Conservation (phyloP, 37 sponge, comb jelly and placozoan species). For the Aphrocallistes beatrix region DNA sequence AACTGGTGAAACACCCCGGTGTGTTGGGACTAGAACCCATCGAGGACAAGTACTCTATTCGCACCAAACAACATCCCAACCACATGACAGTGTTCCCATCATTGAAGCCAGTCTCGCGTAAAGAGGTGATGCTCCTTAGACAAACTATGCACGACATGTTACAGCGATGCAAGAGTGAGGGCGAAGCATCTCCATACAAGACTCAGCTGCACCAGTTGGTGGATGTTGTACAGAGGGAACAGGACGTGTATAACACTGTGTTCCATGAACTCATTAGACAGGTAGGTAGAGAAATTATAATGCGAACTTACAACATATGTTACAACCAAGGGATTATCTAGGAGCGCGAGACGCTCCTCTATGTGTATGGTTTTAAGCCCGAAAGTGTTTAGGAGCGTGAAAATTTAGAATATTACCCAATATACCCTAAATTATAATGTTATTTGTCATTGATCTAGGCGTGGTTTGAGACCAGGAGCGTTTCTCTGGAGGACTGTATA, state of each 20-base stretch:
- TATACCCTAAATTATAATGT: too few species aligned
- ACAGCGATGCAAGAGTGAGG: not conserved
- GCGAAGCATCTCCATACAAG: not conserved
- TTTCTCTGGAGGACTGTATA: too few species aligned
- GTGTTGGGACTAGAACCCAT: slow-evolving; percentile 71
- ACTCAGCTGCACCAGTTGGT: slow-evolving; percentile 76
- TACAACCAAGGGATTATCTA: too few species aligned
- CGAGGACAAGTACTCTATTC: slow-evolving; percentile 50
- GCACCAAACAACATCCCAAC: slow-evolving; percentile 55
- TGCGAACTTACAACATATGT: too few species aligned
- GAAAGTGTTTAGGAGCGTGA: too few species aligned
- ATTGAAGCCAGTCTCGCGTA: slow-evolving; percentile 27
- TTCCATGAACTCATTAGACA: slow-evolving; percentile 98
- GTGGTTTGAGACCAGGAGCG: too few species aligned
- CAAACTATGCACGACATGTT: not conserved
- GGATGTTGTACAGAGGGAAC: slow-evolving; percentile 78
- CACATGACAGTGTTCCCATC: slow-evolving; percentile 79
- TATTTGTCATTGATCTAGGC: not conserved
- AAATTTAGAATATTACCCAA: too few species aligned
- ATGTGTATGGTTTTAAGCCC: too few species aligned
- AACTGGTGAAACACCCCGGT: slow-evolving; percentile 70
- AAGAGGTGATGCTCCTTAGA: not conserved
- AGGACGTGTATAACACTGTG: slow-evolving; percentile 79
- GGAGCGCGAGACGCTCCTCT: too few species aligned
- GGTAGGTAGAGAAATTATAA: too few species aligned